A percentile compares a stretch with the other conserved stretches of the same genome.
These are phyloP conservation scores for Triplophysa yarkandensis DNA, from an alignment of 2,797 vertebrate genomes.

Conservation along the genomic window DNA sequence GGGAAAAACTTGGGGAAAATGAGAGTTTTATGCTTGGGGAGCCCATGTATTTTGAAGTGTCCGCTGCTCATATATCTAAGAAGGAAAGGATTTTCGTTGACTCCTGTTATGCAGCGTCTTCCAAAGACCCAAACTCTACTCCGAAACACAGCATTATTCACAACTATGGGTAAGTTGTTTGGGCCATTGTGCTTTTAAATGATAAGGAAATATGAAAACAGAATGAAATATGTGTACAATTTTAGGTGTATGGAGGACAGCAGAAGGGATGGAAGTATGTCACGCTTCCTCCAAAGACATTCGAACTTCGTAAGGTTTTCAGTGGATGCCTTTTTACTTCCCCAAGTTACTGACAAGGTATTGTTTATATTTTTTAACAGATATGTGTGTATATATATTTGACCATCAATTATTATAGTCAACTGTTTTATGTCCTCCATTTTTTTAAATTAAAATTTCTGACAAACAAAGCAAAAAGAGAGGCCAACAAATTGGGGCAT, in stretches of 20 bases:
- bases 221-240: background rate
- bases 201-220: background rate
- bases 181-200: background rate
- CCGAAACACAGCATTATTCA: conserved; percentile 63
- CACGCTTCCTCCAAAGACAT: conserved; percentile 57
- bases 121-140: conserved; percentile 54
- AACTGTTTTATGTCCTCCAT: no score
- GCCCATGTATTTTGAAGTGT: conserved; percentile 64
- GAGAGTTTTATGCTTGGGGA: conserved; percentile 63
- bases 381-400: background rate
- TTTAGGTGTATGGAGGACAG: conserved; percentile 74
- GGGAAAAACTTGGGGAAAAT: conserved; percentile 59
- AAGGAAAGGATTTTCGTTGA: conserved; percentile 67
- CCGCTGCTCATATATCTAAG: conserved; percentile 34
- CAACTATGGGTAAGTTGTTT: conserved; percentile 66
- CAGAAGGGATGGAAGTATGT: conserved; percentile 63
- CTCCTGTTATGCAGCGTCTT: conserved; percentile 63
- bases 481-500: background rate
- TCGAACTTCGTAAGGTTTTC: conserved; percentile 63
- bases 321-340: conserved; percentile 69
- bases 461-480: no score
- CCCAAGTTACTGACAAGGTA: conserved; percentile 57
- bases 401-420: no score
- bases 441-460: no score
- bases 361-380: background rate